Evolutionary conservation across 1,140 invertebrate genomes (phyloP).

Genomic region (Lysiphlebus fabarum): DNA sequence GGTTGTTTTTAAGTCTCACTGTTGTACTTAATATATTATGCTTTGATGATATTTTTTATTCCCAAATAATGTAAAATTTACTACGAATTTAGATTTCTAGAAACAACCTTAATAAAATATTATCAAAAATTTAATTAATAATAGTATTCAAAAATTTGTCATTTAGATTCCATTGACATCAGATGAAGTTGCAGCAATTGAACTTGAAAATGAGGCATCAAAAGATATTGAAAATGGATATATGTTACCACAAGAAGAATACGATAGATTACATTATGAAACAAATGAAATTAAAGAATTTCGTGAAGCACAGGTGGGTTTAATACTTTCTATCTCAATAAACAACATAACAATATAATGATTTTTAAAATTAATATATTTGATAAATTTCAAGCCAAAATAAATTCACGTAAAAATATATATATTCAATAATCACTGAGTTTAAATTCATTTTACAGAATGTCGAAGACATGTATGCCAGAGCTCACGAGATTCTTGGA

Average conservation of each 20-base stretch:
- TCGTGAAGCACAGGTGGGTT: conserved; percentile 56
- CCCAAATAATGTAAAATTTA: too few species aligned
- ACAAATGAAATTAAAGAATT: conserved; percentile 61
- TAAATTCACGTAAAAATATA: too few species aligned
- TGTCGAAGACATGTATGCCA: conserved; percentile 63
- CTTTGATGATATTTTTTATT: too few species aligned
- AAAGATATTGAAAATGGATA: conserved; percentile 54
- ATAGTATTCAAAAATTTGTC: neutral
- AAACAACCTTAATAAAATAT: too few species aligned
- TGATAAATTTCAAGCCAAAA: conserved; percentile 4
- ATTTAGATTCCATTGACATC: conserved; percentile 30
- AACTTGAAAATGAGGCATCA: conserved; percentile 44
- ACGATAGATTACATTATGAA: conserved; percentile 60
- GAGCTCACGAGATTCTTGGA: conserved; percentile 64
- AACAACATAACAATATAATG: too few species aligned
- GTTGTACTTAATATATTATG: too few species aligned
- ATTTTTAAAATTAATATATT: too few species aligned
- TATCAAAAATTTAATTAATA: too few species aligned
- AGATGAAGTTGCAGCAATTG: conserved; percentile 29
- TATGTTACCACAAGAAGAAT: conserved; percentile 58
- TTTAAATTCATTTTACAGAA: conserved; percentile 51
- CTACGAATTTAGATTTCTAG: too few species aligned
- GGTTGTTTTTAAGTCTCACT: too few species aligned
- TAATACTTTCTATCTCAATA: conserved; percentile 20
- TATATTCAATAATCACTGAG: conserved; percentile 34